Conservation (phyloP, 1,140 invertebrate species). For the Diabrotica undecimpunctata region DNA sequence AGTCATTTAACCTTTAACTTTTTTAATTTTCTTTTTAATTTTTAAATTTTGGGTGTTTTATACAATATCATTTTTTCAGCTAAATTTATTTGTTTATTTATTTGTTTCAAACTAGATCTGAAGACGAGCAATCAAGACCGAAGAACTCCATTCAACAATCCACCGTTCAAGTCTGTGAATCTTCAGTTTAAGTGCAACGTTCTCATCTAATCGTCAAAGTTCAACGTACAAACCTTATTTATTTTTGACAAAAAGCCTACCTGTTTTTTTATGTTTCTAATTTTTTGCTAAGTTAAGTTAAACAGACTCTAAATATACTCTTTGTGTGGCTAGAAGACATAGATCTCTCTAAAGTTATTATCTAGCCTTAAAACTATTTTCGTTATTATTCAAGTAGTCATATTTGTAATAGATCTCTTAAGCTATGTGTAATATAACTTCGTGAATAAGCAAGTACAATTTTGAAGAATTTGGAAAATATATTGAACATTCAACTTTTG, state of each 20-base stretch:
- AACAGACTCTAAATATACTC: too few species aligned
- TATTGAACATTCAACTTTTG: too few species aligned
- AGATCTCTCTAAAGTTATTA: too few species aligned
- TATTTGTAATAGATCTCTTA: too few species aligned
- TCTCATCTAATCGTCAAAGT: conserved; percentile 29
- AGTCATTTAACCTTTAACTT: conserved; percentile 17
- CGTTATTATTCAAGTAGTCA: too few species aligned
- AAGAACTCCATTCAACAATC: conserved; percentile 37
- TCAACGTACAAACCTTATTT: background rate
- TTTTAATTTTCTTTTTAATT: background rate
- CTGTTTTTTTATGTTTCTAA: background rate
- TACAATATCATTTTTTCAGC: conserved; percentile 8
- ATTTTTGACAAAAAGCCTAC: background rate
- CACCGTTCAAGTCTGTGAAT: conserved; percentile 43
- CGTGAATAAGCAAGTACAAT: too few species aligned
- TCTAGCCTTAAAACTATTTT: too few species aligned
- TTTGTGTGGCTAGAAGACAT: too few species aligned
- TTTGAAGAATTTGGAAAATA: too few species aligned
- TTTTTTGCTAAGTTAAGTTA: too few species aligned
- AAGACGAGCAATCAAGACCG: conserved; percentile 42
- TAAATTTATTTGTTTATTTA: conserved; percentile 21
- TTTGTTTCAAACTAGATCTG: conserved; percentile 42
- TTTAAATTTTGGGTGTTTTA: background rate
- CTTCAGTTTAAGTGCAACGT: conserved; percentile 44
- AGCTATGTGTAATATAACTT: too few species aligned